Base-by-base conservation (phyloP, 2,797 vertebrate species). In the Sebastes flavidus region DNA sequence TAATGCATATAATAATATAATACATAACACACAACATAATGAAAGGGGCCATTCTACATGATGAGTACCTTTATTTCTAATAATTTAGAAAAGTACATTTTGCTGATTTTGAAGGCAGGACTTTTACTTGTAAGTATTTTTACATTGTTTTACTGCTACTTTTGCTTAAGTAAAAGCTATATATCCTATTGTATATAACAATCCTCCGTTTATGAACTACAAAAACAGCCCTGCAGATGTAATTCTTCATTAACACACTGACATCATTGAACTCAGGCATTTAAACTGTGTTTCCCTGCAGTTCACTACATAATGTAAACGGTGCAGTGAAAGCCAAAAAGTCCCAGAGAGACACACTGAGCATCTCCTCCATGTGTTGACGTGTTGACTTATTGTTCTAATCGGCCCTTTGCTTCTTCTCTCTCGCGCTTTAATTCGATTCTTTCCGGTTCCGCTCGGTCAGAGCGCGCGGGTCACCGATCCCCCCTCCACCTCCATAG, bases 381-480 rank as follows among this genome's bases (percentile, higher is more conserved):
- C 89, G 93, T 95, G 95, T 95, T 95, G 93, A 93, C 92, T 95
- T 91, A 88, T 94, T 94, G 92, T 93, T 94, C 84, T 92, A 92
- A 95, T 94, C 89, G 91, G 84, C 84, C 86, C 86, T 94, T 93
- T 92, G 78, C 65, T 92, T 93, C 89, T 81, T 81, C 88, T 91
- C 86, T 93, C 90, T 93, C 89, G 86, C 89, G 90, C 90, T 89
- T 91, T 92, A 95, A 95, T 92, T 90, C 93, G 94, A 96, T 96
- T 96, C 91, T 96, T 95, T 96, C 94, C 95, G 92, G 94, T 95
- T 95, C 94, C 95, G 93, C 94, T 93, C 94, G 95, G 94, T 92
- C 93, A 95, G 91, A 92, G 84, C 88, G 84, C 88, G 52, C 83
- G 89, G 94, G 94, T 94, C 95, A 93, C 87, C 80, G 88, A 94